Evolutionary conservation across 2,797 vertebrate genomes (phyloP).

Genomic region (Hippoglossus hippoglossus): DNA sequence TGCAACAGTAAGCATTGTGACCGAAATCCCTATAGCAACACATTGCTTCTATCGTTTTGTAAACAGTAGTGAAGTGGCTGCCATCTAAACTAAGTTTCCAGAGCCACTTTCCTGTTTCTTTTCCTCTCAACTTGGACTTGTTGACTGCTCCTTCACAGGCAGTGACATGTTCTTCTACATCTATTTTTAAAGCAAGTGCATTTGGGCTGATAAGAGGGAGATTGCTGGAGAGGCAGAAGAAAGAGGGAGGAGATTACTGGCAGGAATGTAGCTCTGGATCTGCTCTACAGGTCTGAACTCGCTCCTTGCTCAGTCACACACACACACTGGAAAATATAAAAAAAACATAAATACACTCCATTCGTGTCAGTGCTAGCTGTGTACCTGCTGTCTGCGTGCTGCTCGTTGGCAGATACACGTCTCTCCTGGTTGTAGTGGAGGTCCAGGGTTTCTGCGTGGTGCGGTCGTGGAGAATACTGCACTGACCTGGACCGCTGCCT

Average conservation of each 20-base stretch:
- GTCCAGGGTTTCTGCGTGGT: slow-evolving; percentile 87
- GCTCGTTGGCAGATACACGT: slow-evolving; percentile 68
- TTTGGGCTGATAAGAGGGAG: slow-evolving; percentile 80
- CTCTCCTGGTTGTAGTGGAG: slow-evolving; percentile 72
- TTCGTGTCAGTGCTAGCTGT: not conserved
- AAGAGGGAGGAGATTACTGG: slow-evolving; percentile 60
- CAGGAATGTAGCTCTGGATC: slow-evolving; percentile 81
- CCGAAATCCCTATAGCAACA: slow-evolving; percentile 17
- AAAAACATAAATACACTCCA: slow-evolving; percentile 2
- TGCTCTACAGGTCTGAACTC: slow-evolving; percentile 79
- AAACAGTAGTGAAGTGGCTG: slow-evolving; percentile 31
- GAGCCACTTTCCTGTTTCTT: slow-evolving; percentile 48
- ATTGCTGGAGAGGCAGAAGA: slow-evolving; percentile 70
- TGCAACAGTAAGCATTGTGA: slow-evolving; percentile 27
- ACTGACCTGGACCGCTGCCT: slow-evolving; percentile 89
- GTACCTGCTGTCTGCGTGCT: slow-evolving; percentile 78
- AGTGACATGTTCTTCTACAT: slow-evolving; percentile 73
- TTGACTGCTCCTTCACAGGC: slow-evolving; percentile 72
- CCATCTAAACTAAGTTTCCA: slow-evolving; percentile 47
- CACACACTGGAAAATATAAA: slow-evolving; percentile 5
- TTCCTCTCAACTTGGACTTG: slow-evolving; percentile 38
- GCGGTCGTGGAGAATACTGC: slow-evolving; percentile 91
- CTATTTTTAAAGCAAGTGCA: slow-evolving; percentile 82
- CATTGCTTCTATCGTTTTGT: slow-evolving; percentile 29
- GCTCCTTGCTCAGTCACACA: slow-evolving; percentile 46